A percentile compares a stretch with the other conserved stretches of the same genome.
Conservation (phyloP, 2,113 vertebrate genomes). For the Murina feae region DNA sequence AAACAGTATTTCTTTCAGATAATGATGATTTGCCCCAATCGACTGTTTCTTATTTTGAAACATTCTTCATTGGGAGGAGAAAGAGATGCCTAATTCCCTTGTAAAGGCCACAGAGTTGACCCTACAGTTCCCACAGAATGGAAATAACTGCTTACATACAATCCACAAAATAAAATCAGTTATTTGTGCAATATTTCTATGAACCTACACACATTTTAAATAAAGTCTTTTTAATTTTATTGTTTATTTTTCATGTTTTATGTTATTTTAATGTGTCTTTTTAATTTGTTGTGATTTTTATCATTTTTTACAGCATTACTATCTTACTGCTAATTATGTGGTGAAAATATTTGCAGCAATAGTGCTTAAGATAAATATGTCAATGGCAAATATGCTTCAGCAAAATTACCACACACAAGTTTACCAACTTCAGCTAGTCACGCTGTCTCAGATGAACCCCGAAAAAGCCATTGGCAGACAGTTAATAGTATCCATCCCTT, state of each 20-base stretch:
- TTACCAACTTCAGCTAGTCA: neutral
- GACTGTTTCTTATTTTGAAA: neutral
- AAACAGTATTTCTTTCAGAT: neutral
- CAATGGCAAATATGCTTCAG: neutral
- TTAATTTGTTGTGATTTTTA: neutral
- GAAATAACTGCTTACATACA: neutral
- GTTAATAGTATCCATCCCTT: neutral
- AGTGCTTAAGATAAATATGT: neutral
- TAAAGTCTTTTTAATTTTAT: neutral
- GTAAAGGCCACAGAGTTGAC: neutral
- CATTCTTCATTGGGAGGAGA: neutral
- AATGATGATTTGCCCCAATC: neutral
- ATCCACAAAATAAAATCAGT: neutral
- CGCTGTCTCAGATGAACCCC: neutral
- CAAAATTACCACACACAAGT: neutral
- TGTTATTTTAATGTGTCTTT: neutral
- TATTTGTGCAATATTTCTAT: neutral
- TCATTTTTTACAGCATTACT: neutral
- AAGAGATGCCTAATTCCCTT: neutral
- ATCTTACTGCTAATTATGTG: neutral
- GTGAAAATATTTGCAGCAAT: neutral
- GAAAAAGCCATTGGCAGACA: neutral
- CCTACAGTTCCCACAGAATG: neutral
- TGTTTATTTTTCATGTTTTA: neutral
- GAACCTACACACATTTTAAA: neutral